Evolutionary conservation across 2,113 vertebrate species (phyloP), one percentile per base, ranked within the genome.

Genomic region (Cephalopterus ornatus): DNA sequence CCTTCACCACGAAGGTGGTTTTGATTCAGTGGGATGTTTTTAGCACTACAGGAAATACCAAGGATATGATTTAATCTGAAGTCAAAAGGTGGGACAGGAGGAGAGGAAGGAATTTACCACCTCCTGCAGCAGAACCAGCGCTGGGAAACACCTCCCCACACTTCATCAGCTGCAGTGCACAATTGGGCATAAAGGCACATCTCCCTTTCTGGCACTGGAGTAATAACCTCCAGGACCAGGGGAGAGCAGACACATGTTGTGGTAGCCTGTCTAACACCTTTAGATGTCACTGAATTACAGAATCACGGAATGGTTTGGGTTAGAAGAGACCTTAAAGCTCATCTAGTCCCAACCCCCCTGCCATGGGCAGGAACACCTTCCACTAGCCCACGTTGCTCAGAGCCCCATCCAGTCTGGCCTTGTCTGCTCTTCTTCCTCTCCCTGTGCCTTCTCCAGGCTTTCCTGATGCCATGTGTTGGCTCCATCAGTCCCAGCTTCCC

Each of bases 71-170:
- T 84, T 94, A 95, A 67, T 33, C 80, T 5, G 3, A 74, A 85
- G 73, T 74, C 87, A 89, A 91, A 77, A 91, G 77, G 89, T 86
- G 65, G 72, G 28, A 89, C n/a, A 68, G 63, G 15, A 89, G 59
- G 72, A 84, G 68, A 66, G 59, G 72, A 68, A 77, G 76, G 84
- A 77, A 96, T 95, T 95, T 87, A 87, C 46, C 84, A 91, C 46
- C 84, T 77, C 27, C n/a, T 46, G 41, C 76, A 62, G 72, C 67
- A 91, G 72, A 84, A 37, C 8, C 89, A 91, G 63, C 67, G 8
- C 67, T 49, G 52, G 73, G 42, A 74, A 89, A 91, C 33, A 42
- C 9, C 55, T 87, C 55, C 72, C n/a, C 44, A 15, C 1, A 2
- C 63, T 76, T 66, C 83, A n/a, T 19, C 66, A 39, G 9, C 78